These are phyloP conservation scores for Bos indicus DNA, from an alignment of 2,113 vertebrate genomes.

Conservation along the genomic window DNA sequence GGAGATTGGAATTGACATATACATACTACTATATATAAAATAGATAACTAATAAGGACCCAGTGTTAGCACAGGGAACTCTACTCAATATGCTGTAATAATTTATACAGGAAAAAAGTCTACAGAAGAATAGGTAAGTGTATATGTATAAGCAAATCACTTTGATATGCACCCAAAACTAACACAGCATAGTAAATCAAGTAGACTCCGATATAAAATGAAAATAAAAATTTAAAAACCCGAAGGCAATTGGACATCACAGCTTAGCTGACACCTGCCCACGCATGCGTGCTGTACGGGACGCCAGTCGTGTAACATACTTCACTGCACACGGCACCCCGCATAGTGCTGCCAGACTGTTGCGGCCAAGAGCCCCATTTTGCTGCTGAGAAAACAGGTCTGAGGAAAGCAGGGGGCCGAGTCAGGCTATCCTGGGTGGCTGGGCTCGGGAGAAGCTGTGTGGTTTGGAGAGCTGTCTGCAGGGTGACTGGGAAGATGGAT, in stretches of 20 bases:
- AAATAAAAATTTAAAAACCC: neutral
- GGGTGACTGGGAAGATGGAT: neutral
- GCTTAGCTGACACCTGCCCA: too few relatives aligned
- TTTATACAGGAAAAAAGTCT: neutral
- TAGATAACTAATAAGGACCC: neutral
- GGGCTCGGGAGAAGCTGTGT: neutral
- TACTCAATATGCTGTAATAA: neutral
- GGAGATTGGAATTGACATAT: neutral
- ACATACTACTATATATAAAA: neutral
- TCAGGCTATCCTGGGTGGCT: neutral
- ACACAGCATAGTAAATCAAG: neutral
- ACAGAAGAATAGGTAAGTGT: neutral
- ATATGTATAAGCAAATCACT: neutral
- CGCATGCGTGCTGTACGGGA: fast-evolving
- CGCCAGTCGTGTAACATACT: fast-evolving
- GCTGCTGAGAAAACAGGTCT: neutral
- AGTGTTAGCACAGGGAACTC: neutral
- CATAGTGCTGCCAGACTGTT: neutral
- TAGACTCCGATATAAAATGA: neutral
- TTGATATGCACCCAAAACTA: neutral
- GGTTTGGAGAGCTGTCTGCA: neutral
- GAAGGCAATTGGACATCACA: neutral
- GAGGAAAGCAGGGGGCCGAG: neutral
- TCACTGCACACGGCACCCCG: fast-evolving
- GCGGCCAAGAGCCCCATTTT: fast-evolving